Evolutionary conservation across 2,113 vertebrate species (phyloP), one percentile per base, ranked within the genome.

Genomic region (Gallinago media): DNA sequence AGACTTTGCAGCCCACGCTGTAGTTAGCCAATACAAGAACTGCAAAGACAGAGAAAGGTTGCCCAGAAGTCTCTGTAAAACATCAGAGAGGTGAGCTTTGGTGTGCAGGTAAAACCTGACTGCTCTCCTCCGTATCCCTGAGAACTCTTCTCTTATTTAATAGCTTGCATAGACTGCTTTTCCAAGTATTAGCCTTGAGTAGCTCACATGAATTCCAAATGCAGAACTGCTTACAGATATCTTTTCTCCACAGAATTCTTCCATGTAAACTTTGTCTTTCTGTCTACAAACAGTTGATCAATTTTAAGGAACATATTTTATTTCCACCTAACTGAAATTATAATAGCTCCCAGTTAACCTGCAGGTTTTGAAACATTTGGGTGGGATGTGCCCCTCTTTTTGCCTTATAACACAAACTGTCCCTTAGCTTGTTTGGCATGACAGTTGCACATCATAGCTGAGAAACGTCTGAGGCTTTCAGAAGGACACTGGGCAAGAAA

Each of bases 1-100:
- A 0, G n/a, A 62, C 67, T 62, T 83, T 56, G 22, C 36, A 86
- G 26, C 29, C 18, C 9, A 0, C 1, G 0, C 3, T 73, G 10
- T 18, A 72, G 18, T 68, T 68, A 61, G 7, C 19, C 50, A 81
- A 87, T 1, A 1, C 36, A 67, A 70, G 40, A 58, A 61, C 19
- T 44, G 50, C 49, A 92, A 80, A 83, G 32, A 12, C 36, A 90
- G 61, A 40, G 14, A 62, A 85, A 93, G 9, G 9, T 31, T 82
- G 50, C 12, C 20, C 56, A 82, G 34, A 88, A 47, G 6, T 18
- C 17, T 55, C 29, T 49, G 38, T 73, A 73, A 77, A 71, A 74
- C 12, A 34, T 32, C 8, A 25, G 7, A 85, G 26, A 52, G 18
- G 8, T 52, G 40, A 78, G 17, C 16, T 72, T 36, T 63, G 25